Conservation (phyloP, 2,113 vertebrate species). For the Silurus asotus region DNA sequence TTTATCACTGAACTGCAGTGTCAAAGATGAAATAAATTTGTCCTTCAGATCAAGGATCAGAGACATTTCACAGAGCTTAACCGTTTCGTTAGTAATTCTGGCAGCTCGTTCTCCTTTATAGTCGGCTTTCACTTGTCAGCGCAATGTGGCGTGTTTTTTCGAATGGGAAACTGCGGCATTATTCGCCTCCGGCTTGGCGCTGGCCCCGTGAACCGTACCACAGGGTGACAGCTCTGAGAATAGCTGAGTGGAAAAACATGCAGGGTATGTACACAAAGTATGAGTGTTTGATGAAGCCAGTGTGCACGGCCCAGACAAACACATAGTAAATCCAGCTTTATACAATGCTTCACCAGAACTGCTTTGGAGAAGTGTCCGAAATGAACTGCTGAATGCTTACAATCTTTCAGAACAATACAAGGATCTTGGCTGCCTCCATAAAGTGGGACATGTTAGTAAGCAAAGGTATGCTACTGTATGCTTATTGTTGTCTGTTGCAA, state of each 20-base stretch:
- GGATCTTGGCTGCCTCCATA: neutral
- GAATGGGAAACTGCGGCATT: conserved; percentile 32
- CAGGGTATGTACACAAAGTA: neutral
- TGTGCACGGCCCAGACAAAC: neutral
- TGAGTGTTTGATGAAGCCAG: conserved; percentile 8
- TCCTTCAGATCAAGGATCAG: conserved; percentile 52
- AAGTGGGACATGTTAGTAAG: neutral
- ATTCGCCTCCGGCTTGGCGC: conserved; percentile 34
- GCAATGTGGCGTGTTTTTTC: conserved; percentile 25
- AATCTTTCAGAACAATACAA: neutral
- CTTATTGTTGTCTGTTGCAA: neutral
- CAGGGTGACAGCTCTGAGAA: conserved; percentile 42
- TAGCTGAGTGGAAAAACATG: conserved; percentile 19
- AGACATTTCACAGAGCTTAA: conserved; percentile 45
- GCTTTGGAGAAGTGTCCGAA: neutral
- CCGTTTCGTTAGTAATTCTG: conserved; percentile 33
- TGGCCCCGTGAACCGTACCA: conserved; percentile 30
- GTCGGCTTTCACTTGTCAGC: conserved; percentile 25
- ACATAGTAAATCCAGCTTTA: neutral
- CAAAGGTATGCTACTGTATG: neutral
- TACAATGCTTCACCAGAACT: neutral
- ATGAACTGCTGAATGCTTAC: neutral
- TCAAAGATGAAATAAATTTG: conserved; percentile 56
- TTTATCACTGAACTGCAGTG: conserved; percentile 37
- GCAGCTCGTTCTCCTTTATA: conserved; percentile 15